Evolutionary conservation across 2,888 invertebrate species (phyloP), one percentile per base, ranked within the genome.

Genomic region (Erpobdella octoculata): DNA sequence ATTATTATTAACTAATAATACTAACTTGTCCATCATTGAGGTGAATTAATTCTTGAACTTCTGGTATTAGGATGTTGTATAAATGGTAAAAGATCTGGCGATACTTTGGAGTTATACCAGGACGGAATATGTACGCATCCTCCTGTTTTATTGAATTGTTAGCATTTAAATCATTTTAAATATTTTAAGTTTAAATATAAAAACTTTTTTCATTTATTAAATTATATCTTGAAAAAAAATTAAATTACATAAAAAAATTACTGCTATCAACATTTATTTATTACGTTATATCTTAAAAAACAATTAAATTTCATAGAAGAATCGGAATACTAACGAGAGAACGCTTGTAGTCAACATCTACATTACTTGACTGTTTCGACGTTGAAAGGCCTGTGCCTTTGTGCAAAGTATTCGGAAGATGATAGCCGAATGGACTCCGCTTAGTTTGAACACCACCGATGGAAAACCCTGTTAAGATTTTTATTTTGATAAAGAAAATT

Each of bases 51-150:
- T 76, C 61, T 81, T 92, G 89, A 41, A 94, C 89, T 83, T 92
- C 91, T 0, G 88, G 88, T 31, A 91, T 84, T 25, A 88, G 85
- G 58, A 94, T 86, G 82, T 95, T 91, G 79, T 90, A 90, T 83
- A 91, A 89, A 86, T 93, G 92, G 82, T 93, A 91, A 83, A 91
- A 91, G 86, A 92, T 91, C 83, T 94, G 93, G 48, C 91, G 84
- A 66, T 90, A 90, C 5, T 90, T 87, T 0, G 93, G 93, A 67
- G 91, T 83, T 75, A 87, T 85, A 15, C 89, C 89, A 1, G 91
- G 90, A 8, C 88, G 85, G 77, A 89, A 88, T 76, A 87, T 85
- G 78, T 87, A 88, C 8, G 74, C 69, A n/a, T 75, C 69, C 37
- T 79, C 79, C 79, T 80, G 73, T 41, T 76, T 8, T n/a, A n/a